Evolutionary conservation across 92 coral and sea anemone species (phyloP), one percentile per base, ranked within the genome.

Genomic region (Chrysogorgia sp.): DNA sequence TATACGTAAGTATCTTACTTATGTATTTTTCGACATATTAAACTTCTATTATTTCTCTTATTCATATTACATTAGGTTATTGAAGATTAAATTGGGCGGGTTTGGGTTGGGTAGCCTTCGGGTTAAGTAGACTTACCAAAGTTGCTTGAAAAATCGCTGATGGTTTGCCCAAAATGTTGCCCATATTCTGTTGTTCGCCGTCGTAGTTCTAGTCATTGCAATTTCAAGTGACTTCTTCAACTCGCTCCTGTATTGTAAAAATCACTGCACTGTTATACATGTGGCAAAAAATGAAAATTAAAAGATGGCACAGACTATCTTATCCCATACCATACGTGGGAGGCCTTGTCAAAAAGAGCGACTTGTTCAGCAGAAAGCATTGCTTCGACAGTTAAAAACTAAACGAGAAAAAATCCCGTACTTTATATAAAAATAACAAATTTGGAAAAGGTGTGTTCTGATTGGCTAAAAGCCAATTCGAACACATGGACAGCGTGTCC

Each of bases 81-180:
- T n/a, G n/a, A n/a, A n/a, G n/a, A n/a, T n/a, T n/a, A n/a, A n/a
- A n/a, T n/a, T n/a, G n/a, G n/a, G n/a, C n/a, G n/a, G n/a, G n/a
- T n/a, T n/a, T n/a, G n/a, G n/a, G n/a, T n/a, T n/a, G n/a, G n/a
- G n/a, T n/a, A n/a, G n/a, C n/a, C n/a, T n/a, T n/a, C n/a, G n/a
- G n/a, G n/a, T n/a, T n/a, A n/a, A n/a, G n/a, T n/a, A 21, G 13
- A 76, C 92, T 40, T 60, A 94, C 98, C 98, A 94, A 37, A 94
- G 81, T 56, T 94, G 98, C 35, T 94, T 94, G 75, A 89, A 94
- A 62, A 94, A 94, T 50, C 98, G 82, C 76, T 94, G 98, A 85
- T 94, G 98, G 64, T 91, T 76, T 21, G 97, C 90, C 98, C 98
- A 94, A 47, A 87, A 94, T 59, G 84, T 83, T 2, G 98, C 81